phyloP scores from a whole-genome alignment of 2,888 invertebrate species.

The Mythimna impura region DNA sequence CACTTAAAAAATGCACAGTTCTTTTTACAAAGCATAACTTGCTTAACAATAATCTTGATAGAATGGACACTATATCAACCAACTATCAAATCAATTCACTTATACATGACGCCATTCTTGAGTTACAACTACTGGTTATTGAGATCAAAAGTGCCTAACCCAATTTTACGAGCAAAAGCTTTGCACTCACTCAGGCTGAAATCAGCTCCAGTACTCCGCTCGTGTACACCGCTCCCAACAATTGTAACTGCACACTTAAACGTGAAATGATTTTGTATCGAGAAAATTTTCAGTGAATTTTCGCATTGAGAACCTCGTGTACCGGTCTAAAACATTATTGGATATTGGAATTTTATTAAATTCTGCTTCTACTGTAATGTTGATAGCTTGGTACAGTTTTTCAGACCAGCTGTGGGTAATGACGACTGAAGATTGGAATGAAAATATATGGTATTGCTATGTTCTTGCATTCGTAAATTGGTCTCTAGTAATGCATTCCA shows the following conservation, averaged over 20 bases:
- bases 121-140: background rate
- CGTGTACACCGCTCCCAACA: constrained; percentile 28
- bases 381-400: constrained; percentile 54
- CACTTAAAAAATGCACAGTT: too few relatives aligned
- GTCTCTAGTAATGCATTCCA: background rate
- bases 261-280: constrained; percentile 64
- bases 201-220: background rate
- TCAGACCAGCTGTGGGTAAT: constrained; percentile 53
- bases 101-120: background rate
- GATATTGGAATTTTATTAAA: constrained; percentile 62
- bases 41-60: too few relatives aligned
- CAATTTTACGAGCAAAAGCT: background rate
- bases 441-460: constrained; percentile 35
- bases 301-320: constrained; percentile 49
- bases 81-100: too few relatives aligned
- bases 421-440: constrained; percentile 47
- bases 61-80: too few relatives aligned
- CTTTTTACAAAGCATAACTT: too few relatives aligned
- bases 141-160: background rate
- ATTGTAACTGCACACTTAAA: constrained; percentile 54
- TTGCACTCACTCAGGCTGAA: background rate
- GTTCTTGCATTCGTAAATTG: constrained; percentile 10
- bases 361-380: constrained; percentile 45
- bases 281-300: constrained; percentile 62
- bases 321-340: constrained; percentile 45